Base-by-base conservation (phyloP, 2,888 invertebrate genomes). In the Trilocha varians region DNA sequence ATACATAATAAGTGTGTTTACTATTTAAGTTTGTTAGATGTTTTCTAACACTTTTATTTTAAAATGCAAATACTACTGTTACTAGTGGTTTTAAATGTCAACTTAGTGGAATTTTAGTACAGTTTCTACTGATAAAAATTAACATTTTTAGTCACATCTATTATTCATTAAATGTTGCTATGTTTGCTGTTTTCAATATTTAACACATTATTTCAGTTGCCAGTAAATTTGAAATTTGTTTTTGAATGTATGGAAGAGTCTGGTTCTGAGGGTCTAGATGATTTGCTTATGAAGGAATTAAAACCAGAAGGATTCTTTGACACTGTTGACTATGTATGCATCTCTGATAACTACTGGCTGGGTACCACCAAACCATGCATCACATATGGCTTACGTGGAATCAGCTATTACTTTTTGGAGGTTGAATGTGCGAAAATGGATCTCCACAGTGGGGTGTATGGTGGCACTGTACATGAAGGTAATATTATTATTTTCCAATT, bases 181-280 rank as follows among this genome's bases (percentile, higher is more conserved):
- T n/a, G 11, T 25, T 25, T 9, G 11, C 25, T 4, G 4, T 3
- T 25, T 3, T n/a, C n/a, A n/a, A 34, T 43, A 8, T 39, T 18
- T 34, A 25, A 41, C 14, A 39, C 3, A 35, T 45, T 34, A 42
- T 67, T 83, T 43, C 67, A 88, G 70, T 65, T 93, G 38, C 93
- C 93, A 1, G 90, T 93, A 1, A 94, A 94, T 66, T 62, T 94
- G 5, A 93, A 93, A 89, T 98, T 99, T 76, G 90, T 96, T 11
- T 94, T 99, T 70, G 99, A 99, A 87, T 97, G 97, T 42, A 99
- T 99, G 99, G 99, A 99, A 78, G 99, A 99, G 74, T 94, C 93
- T 46, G 98, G 98, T 5, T 98, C 98, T 45, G 94, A 94, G 68
- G 99, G 99, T n/a, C 85, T 99, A 16, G 97, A 98, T 70, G 94